Base-by-base conservation (phyloP, 2,113 vertebrate genomes). In the Planiliza haematocheilus region DNA sequence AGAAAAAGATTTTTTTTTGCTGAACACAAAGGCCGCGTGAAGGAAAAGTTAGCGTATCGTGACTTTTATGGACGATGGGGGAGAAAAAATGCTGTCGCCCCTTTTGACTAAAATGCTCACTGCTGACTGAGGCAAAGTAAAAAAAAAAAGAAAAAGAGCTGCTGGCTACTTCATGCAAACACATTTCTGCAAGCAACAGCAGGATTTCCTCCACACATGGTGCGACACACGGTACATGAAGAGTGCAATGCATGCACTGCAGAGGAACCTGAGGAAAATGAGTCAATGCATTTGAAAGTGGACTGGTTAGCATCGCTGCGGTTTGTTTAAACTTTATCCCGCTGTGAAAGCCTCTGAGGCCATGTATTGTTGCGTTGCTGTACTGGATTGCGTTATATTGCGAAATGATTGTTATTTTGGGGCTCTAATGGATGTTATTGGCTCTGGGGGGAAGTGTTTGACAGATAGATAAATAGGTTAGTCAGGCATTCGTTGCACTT, bases 51-150 rank as follows among this genome's bases (percentile, higher is more conserved):
- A 12, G 21, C 52, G 67, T 34, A 14, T 53, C 20, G 7, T 9
- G 20, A 17, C 21, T 24, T 60, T 49, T 21, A 61, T 55, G 48
- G 17, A 6, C 16, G 8, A 39, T 1, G 6, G 12, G 20, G 21
- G 17, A 21, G 34, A 2, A 3, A 42, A 53, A 14, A 41, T 30
- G 38, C 20, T 3, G 12, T 10, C 53, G 53, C 10, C 5, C 51
- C 52, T 52, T 70, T 48, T 42, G 12, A 70, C 46, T 18, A 43
- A 68, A 62, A 12, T 16, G 24, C 38, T 68, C 24, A 38, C 49
- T 9, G 62, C 69, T 50, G 62, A 55, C 48, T 4, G 20, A 18
- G 10, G 17, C 21, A 30, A 30, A 30, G 2, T 30, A 30, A 30
- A 30, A 30, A 30, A 30, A 30, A 30, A 18, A 30, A 30, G 5